Conservation (phyloP, 64 coral and sea anemone genomes). For the Montipora sp. region DNA sequence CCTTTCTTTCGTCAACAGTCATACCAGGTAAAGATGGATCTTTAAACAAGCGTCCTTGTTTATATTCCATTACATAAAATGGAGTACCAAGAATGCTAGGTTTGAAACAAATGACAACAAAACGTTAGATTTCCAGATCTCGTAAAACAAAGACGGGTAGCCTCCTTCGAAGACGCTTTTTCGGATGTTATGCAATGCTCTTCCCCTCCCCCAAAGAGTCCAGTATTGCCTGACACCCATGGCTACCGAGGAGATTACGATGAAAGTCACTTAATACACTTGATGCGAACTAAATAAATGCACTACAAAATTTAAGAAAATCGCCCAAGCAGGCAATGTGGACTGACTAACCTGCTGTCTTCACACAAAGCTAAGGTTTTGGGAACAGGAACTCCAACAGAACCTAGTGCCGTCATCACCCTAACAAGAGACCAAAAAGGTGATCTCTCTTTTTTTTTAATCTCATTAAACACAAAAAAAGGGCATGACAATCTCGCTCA, state of each 20-base stretch:
- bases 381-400: conserved; percentile 92
- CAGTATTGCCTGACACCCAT: too few relatives aligned
- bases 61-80: conserved; percentile 98
- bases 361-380: conserved; percentile 88
- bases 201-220: too few relatives aligned
- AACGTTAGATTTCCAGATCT: background rate
- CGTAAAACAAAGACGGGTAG: background rate
- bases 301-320: too few relatives aligned
- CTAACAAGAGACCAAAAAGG: conserved; percentile 4
- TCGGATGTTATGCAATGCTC: too few relatives aligned
- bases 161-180: too few relatives aligned
- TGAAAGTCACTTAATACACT: too few relatives aligned
- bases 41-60: conserved; percentile 80
- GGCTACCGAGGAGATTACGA: too few relatives aligned
- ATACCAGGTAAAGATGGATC: conserved; percentile 92
- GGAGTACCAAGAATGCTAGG: conserved; percentile 88
- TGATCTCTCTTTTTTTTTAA: background rate
- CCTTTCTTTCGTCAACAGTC: conserved; percentile 78
- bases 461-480: background rate
- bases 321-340: background rate
- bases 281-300: too few relatives aligned
- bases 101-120: background rate
- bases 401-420: conserved; percentile 84
- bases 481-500: conserved; percentile 3
- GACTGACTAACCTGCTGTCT: conserved; percentile 79